A percentile compares a stretch with the other conserved stretches of the same genome.
phyloP scores from a whole-genome alignment of 2,888 invertebrate species.

The Barypeithes pellucidus region DNA sequence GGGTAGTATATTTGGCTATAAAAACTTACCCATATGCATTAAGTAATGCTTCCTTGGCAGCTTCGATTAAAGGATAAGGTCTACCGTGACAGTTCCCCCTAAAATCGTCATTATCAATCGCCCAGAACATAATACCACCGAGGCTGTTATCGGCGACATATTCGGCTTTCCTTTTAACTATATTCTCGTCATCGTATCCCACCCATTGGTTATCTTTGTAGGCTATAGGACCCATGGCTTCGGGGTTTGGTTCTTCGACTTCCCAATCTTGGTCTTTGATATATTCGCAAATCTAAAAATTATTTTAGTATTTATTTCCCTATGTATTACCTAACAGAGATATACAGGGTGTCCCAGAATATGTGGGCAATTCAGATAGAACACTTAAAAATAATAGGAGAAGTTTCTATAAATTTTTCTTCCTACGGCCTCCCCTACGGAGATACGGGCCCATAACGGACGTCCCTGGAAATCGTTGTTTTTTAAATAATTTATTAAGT shows the following conservation, averaged over 20 bases:
- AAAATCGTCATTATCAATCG: slow-evolving; percentile 96
- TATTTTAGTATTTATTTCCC: no score
- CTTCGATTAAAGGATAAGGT: slow-evolving; percentile 92
- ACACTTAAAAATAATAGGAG: no score
- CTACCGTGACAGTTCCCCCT: slow-evolving; percentile 90
- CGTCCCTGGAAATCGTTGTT: no score
- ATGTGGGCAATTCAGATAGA: no score
- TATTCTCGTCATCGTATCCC: slow-evolving; percentile 91
- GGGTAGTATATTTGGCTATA: no score
- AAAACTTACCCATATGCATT: slow-evolving; percentile 76
- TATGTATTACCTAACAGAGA: no score
- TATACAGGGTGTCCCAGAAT: no score
- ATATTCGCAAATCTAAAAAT: slow-evolving; percentile 87
- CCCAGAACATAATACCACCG: slow-evolving; percentile 95
- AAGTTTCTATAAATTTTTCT: no score
- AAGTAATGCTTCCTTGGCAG: slow-evolving; percentile 87
- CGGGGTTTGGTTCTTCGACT: slow-evolving; percentile 85
- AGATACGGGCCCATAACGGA: no score
- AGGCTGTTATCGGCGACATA: slow-evolving; percentile 89
- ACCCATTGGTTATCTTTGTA: slow-evolving; percentile 93
- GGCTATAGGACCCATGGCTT: slow-evolving; percentile 93
- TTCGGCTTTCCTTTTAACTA: slow-evolving; percentile 86
- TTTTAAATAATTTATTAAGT: no score
- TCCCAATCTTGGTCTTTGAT: slow-evolving; percentile 86
- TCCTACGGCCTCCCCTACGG: no score